A percentile compares a stretch with the other conserved stretches of the same genome.
Conservation (phyloP, 2,113 vertebrate genomes). For the Phalacrocorax pelagicus region DNA sequence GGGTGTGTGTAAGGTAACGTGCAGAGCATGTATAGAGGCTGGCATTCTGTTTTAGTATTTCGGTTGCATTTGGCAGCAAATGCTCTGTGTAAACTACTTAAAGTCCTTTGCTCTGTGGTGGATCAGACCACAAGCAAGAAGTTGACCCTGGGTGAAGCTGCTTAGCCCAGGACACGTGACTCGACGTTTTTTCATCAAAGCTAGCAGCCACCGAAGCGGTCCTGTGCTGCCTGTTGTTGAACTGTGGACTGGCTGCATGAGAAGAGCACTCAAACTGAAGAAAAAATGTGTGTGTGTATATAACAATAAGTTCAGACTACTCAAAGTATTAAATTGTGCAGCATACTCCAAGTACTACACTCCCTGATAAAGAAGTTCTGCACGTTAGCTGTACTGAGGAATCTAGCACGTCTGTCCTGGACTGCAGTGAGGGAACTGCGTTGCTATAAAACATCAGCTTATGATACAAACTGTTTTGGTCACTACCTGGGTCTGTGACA, state of each 20-base stretch:
- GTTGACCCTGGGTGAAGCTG: not conserved
- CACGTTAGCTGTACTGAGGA: not conserved
- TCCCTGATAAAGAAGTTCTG: not conserved
- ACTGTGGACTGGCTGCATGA: not conserved
- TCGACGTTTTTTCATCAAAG: not conserved
- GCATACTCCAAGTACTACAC: not conserved
- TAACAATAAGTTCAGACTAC: too few relatives aligned
- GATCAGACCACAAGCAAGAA: not conserved
- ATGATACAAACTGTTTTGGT: not conserved
- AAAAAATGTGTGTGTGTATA: not conserved
- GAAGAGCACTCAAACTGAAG: not conserved
- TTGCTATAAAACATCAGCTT: not conserved
- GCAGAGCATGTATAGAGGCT: fast-evolving
- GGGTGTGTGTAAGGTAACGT: not conserved
- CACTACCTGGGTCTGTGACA: not conserved
- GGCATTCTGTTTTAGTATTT: not conserved
- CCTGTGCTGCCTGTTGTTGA: not conserved
- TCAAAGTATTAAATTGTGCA: not conserved
- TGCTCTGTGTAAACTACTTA: not conserved
- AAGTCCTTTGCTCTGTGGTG: constrained; percentile 11
- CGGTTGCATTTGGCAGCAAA: not conserved
- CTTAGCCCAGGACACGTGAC: not conserved
- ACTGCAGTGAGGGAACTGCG: not conserved
- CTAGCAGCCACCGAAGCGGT: not conserved
- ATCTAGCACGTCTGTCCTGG: fast-evolving